Evolutionary conservation across 2,113 vertebrate species (phyloP).

Genomic region (Crotophaga sulcirostris): DNA sequence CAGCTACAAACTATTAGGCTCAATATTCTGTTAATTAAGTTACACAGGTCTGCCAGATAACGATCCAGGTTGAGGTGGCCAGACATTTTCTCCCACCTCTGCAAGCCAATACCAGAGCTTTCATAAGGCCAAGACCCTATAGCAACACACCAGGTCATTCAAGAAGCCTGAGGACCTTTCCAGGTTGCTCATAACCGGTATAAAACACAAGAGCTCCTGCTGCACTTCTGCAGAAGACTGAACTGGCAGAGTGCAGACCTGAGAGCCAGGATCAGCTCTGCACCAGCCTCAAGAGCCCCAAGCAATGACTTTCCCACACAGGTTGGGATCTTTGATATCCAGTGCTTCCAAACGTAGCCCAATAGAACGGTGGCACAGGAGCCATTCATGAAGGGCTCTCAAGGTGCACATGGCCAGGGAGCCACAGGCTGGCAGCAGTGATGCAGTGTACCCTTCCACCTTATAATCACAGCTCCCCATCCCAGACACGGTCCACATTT

Average conservation of each 20-base stretch:
- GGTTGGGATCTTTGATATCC: background rate
- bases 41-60: constrained; percentile 17
- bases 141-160: background rate
- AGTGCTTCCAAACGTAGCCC: background rate
- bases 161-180: background rate
- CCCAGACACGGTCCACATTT: background rate
- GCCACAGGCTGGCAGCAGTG: background rate
- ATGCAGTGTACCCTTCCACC: background rate
- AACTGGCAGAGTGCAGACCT: background rate
- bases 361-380: background rate
- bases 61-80: background rate
- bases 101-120: background rate
- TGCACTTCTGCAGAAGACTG: background rate
- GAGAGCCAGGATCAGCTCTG: background rate
- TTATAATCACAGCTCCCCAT: background rate
- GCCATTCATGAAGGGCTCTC: background rate
- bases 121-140: background rate
- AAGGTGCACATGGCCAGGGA: background rate
- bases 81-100: background rate
- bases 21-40: constrained; percentile 14
- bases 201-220: background rate
- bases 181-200: background rate
- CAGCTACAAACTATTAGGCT: background rate
- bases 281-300: background rate
- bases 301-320: background rate